Base-by-base conservation (phyloP, 2,113 vertebrate genomes). In the Lophius piscatorius region DNA sequence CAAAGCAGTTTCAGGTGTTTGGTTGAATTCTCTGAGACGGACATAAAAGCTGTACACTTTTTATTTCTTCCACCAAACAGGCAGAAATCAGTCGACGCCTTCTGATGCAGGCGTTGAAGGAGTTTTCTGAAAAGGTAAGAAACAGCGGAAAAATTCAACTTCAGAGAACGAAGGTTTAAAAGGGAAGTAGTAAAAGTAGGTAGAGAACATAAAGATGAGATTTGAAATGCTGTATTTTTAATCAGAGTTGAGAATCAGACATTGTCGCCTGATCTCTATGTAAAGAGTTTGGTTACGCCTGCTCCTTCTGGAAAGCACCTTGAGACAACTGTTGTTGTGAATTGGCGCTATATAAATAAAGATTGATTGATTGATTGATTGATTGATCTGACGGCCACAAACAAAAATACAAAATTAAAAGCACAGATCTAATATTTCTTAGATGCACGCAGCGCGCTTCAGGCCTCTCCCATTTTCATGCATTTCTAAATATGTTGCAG, bases 41-140 rank as follows among this genome's bases (percentile, higher is more conserved):
- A 55, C 36, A 61, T 12, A 36, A 45, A 63, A 57, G 60, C 14
- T 16, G 34, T 29, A 49, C 9, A 34, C 24, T 29, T 4, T 28
- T 35, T 67, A 31, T 54, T 36, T 28, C 33, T 36, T 34, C 26
- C 28, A 59, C 18, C 23, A 48, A 45, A 45, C 9, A 38, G 18
- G 12, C 21, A 42, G 24, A 59, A 11, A 41, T 35, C 44, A 12
- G 48, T 42, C 55, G 34, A 62, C 34, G 16, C 24, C 41, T 33
- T 28, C 45, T 29, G 51, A 54, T 12, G 18, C 60, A 54, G 45
- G 18, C 59, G 42, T 52, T 29, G 54, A 44, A 1, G 16, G 31
- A 34, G 34, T 50, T 41, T 52, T 76, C 55, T 29, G 33, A 79
- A 64, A 55, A 80, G 58, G 85, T 80, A 81, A 36, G 78, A 24